These are phyloP conservation scores for Stomorhina lunata DNA, from an alignment of 2,888 invertebrate genomes.

Conservation along the genomic window DNA sequence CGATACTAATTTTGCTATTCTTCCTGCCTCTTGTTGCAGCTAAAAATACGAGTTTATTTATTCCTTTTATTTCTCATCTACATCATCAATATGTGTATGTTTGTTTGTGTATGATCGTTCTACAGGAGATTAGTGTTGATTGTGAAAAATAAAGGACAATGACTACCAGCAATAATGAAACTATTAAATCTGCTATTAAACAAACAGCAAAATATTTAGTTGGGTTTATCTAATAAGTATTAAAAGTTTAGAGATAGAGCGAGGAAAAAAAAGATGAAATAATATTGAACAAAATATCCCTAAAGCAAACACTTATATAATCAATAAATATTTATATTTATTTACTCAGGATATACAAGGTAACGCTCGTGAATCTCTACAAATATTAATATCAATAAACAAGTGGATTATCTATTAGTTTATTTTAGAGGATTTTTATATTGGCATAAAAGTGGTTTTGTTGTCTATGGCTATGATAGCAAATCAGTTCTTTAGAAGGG, in stretches of 20 bases:
- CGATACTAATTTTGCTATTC: slow-evolving; percentile 12
- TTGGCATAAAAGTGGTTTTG: slow-evolving; percentile 22
- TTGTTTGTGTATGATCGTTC: slow-evolving; percentile 19
- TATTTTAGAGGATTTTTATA: not conserved
- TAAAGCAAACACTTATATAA: slow-evolving; percentile 4
- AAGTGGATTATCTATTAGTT: slow-evolving; percentile 31
- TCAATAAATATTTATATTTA: too few species aligned
- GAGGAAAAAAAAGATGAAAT: not conserved
- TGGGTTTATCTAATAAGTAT: slow-evolving; percentile 40
- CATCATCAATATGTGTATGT: too few species aligned
- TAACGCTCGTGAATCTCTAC: not conserved
- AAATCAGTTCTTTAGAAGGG: too few species aligned
- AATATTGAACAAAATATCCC: slow-evolving; percentile 2
- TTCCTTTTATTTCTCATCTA: not conserved
- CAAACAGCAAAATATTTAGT: slow-evolving; percentile 60
- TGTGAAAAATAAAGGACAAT: slow-evolving; percentile 63
- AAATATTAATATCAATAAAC: slow-evolving; percentile 12
- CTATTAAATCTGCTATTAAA: slow-evolving; percentile 64
- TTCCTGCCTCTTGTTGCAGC: not conserved
- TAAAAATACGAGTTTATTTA: slow-evolving; percentile 21
- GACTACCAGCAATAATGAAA: slow-evolving; percentile 62
- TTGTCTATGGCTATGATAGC: slow-evolving; percentile 28
- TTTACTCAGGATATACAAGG: not conserved
- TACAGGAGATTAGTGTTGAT: slow-evolving; percentile 64
- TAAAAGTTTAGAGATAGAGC: slow-evolving; percentile 33